A percentile compares a stretch with the other conserved stretches of the same genome.
Conservation (phyloP, 2,888 invertebrate genomes). For the Cataglyphis rosenhaueri region DNA sequence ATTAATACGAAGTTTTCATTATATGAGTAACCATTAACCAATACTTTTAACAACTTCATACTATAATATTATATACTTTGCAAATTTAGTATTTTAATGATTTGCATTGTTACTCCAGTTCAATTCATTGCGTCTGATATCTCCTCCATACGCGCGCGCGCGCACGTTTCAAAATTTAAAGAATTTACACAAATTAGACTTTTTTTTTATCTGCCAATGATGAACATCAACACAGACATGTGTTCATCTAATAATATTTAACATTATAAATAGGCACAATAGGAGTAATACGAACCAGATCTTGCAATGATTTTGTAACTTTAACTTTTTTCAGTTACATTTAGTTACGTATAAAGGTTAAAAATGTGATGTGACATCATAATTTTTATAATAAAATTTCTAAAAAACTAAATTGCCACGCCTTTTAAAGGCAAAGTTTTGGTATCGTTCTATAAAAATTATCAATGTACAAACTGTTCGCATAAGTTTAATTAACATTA, state of each 20-base stretch:
- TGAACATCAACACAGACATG: conserved; percentile 72
- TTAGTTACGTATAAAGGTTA: conserved; percentile 36
- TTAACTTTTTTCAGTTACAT: conserved; percentile 13
- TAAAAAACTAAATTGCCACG: conserved; percentile 28
- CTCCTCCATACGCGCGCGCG: conserved; percentile 11
- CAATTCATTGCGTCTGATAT: conserved; percentile 57
- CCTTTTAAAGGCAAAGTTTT: conserved; percentile 34
- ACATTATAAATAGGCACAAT: conserved; percentile 81
- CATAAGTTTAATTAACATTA: conserved; percentile 53
- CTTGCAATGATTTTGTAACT: conserved; percentile 51
- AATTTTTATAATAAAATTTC: conserved; percentile 40
- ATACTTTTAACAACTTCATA: conserved; percentile 72
- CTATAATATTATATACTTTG: conserved; percentile 48
- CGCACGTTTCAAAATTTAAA: conserved; percentile 41
- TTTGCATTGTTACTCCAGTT: conserved; percentile 43
- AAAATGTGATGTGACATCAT: conserved; percentile 29
- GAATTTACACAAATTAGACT: conserved; percentile 52
- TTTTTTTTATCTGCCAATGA: conserved; percentile 68
- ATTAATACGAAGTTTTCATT: conserved; percentile 73
- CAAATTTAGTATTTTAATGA: conserved; percentile 42
- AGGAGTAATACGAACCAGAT: conserved; percentile 75
- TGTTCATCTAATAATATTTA: conserved; percentile 74
- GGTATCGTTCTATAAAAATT: conserved; percentile 48
- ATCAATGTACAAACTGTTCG: conserved; percentile 56
- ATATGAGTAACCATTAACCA: conserved; percentile 73